phyloP scores from a whole-genome alignment of 2,888 invertebrate species.

The Athrips mouffetella region DNA sequence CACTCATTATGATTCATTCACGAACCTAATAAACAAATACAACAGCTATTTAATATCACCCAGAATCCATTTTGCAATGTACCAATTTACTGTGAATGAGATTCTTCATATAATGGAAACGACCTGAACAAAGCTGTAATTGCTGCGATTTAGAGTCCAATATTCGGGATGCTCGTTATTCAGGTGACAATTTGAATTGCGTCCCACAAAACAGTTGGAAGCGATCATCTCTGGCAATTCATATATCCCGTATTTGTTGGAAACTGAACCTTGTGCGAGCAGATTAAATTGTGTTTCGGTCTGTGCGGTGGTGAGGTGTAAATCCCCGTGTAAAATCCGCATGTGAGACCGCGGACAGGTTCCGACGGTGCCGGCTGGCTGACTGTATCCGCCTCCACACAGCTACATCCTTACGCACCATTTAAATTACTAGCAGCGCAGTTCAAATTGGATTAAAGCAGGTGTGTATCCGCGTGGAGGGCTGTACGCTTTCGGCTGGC shows the following conservation, averaged over 20 bases:
- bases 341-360: constrained; percentile 56
- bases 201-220: constrained; percentile 54
- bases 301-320: constrained; percentile 39
- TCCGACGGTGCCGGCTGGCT: constrained; percentile 40
- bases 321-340: constrained; percentile 60
- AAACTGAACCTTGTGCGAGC: constrained; percentile 30
- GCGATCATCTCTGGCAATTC: constrained; percentile 53
- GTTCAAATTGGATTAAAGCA: constrained; percentile 4
- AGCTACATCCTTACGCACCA: neutral
- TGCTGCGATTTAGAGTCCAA: constrained; percentile 32
- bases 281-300: constrained; percentile 26
- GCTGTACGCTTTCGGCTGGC: constrained; percentile 8
- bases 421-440: constrained; percentile 8
- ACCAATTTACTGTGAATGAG: constrained; percentile 7
- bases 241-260: constrained; percentile 26
- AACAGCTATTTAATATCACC: constrained; percentile 19
- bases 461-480: neutral
- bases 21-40: constrained; percentile 17
- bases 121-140: constrained; percentile 28
- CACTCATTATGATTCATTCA: constrained; percentile 29
- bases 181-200: constrained; percentile 67
- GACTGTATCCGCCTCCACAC: neutral
- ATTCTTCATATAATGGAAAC: constrained; percentile 1
- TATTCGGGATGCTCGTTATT: constrained; percentile 34
- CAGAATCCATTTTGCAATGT: constrained; percentile 19